Evolutionary conservation across 2,113 vertebrate genomes (phyloP).

Genomic region (Prinia subflava): DNA sequence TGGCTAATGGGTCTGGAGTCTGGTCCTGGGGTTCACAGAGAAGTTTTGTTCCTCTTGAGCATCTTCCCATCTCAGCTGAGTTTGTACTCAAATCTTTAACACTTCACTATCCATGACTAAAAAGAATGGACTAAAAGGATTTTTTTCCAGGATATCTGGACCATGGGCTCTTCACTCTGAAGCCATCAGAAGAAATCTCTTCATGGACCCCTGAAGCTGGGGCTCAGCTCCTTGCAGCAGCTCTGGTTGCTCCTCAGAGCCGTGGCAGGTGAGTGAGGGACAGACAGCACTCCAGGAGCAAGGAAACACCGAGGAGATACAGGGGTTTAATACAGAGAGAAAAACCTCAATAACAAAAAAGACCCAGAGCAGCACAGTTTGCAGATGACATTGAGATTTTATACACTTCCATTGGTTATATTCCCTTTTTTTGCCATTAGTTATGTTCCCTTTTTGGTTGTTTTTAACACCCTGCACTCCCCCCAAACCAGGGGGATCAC

Average conservation of each 20-base stretch:
- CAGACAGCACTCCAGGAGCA: neutral
- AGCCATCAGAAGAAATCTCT: neutral
- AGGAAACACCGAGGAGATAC: neutral
- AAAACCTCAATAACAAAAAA: neutral
- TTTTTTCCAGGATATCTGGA: neutral
- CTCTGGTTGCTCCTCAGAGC: neutral
- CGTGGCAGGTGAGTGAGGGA: neutral
- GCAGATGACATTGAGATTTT: neutral
- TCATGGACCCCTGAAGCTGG: neutral
- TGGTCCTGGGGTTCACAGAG: fast-evolving
- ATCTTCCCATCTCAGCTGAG: neutral
- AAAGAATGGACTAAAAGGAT: neutral
- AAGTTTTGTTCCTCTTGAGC: neutral
- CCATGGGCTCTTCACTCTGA: neutral
- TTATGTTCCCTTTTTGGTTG: neutral
- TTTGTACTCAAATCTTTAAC: neutral
- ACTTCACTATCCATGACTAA: too few relatives aligned
- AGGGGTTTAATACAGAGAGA: fast-evolving
- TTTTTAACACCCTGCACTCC: neutral
- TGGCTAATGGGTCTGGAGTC: neutral
- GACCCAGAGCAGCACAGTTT: fast-evolving
- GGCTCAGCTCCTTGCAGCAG: neutral
- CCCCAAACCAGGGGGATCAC: neutral
- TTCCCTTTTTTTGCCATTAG: neutral
- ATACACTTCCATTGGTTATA: neutral